These are phyloP conservation scores for Bufo gargarizans DNA, from an alignment of 2,113 vertebrate genomes.

Conservation along the genomic window DNA sequence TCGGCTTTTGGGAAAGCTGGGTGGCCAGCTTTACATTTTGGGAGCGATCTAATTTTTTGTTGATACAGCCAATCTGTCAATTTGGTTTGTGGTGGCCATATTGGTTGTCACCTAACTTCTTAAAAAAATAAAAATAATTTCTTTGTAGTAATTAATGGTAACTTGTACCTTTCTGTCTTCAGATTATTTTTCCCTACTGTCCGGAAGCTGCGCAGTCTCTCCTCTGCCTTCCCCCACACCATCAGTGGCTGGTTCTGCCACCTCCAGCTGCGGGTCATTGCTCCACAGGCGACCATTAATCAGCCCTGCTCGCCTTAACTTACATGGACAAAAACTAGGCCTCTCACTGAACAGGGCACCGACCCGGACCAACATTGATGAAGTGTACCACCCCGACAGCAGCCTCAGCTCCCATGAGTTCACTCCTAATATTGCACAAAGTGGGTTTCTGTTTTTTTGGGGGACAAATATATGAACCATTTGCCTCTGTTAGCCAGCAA, in stretches of 20 bases:
- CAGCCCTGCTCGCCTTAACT: constrained; percentile 92
- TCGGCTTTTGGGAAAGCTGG: not conserved
- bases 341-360: constrained; percentile 74
- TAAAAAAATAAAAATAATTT: too few relatives aligned
- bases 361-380: constrained; percentile 67
- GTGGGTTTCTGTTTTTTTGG: not conserved
- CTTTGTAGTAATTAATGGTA: not conserved
- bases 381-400: constrained; percentile 66
- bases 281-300: constrained; percentile 88
- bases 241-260: constrained; percentile 83
- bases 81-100: not conserved
- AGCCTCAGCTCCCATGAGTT: constrained; percentile 68
- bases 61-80: too few relatives aligned
- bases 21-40: not conserved
- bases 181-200: constrained; percentile 89
- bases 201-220: constrained; percentile 78
- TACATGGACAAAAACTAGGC: constrained; percentile 82
- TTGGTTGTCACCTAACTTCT: not conserved
- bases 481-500: not conserved
- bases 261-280: constrained; percentile 85
- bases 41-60: too few relatives aligned
- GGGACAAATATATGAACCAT: not conserved
- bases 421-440: constrained; percentile 50
- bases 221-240: constrained; percentile 85
- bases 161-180: not conserved